phyloP scores from a whole-genome alignment of 2,113 vertebrate genomes.

The Callopanchax toddi region DNA sequence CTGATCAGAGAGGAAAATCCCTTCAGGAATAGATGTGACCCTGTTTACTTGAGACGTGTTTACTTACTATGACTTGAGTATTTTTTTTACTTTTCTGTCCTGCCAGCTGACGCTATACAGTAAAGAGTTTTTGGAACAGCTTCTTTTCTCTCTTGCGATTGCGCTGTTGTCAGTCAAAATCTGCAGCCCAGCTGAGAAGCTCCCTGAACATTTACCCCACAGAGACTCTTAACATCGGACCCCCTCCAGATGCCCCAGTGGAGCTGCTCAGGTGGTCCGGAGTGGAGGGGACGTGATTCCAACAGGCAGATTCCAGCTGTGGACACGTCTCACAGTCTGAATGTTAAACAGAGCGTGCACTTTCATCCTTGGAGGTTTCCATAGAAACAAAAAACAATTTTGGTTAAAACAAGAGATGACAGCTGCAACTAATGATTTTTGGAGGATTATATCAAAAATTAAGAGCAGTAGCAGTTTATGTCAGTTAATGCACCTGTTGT shows the following conservation, averaged over 20 bases:
- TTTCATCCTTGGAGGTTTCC: conserved; percentile 38
- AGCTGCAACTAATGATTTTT: conserved; percentile 24
- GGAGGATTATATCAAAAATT: neutral
- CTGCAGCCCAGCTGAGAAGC: conserved; percentile 42
- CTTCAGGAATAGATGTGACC: neutral
- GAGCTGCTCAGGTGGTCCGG: conserved; percentile 58
- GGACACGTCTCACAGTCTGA: conserved; percentile 46
- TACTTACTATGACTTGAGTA: neutral
- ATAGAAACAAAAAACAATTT: conserved; percentile 13
- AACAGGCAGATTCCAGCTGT: conserved; percentile 56
- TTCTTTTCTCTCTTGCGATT: conserved; percentile 2
- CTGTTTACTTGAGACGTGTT: neutral
- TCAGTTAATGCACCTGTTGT: no score
- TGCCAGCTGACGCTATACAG: conserved; percentile 42
- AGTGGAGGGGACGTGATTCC: conserved; percentile 27
- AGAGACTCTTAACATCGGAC: conserved; percentile 16
- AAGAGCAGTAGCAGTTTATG: no score
- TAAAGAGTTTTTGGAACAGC: conserved; percentile 2
- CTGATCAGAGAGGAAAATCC: conserved; percentile 16
- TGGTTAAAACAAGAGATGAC: conserved; percentile 7
- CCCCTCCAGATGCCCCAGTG: conserved; percentile 18
- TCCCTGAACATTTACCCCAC: conserved; percentile 26
- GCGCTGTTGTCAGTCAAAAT: conserved; percentile 14
- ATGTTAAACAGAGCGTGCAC: conserved; percentile 47
- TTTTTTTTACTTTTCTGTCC: conserved; percentile 13